A percentile compares a stretch with the other conserved stretches of the same genome.
Conservation (phyloP, 2,797 vertebrate species). For the Potorous gilbertii region DNA sequence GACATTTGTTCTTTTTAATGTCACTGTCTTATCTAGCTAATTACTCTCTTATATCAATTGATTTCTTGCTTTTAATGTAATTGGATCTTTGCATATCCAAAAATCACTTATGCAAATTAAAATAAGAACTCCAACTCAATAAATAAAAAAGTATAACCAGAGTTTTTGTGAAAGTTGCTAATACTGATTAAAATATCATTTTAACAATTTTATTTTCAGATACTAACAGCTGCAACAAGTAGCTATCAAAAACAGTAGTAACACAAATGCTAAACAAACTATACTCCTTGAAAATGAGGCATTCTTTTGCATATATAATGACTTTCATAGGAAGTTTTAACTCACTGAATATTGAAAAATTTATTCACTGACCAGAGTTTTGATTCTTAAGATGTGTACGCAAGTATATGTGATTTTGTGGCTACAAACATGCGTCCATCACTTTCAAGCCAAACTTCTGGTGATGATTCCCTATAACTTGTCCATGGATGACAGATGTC, state of each 20-base stretch:
- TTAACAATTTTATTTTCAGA: constrained; percentile 59
- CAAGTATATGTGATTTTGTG: neutral
- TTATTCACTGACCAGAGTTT: neutral
- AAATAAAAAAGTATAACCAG: constrained; percentile 58
- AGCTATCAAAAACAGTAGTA: constrained; percentile 37
- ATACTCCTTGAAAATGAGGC: neutral
- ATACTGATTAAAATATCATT: constrained; percentile 53
- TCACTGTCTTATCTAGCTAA: constrained; percentile 77
- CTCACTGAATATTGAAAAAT: neutral
- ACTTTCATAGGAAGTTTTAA: neutral
- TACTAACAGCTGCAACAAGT: constrained; percentile 54
- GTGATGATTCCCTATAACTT: neutral
- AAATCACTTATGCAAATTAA: constrained; percentile 82
- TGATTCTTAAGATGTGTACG: neutral
- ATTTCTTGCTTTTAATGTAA: constrained; percentile 84
- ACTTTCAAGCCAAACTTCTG: neutral
- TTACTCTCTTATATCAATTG: constrained; percentile 75
- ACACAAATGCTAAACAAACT: constrained; percentile 63
- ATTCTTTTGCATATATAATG: neutral
- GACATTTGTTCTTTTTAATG: constrained; percentile 73
- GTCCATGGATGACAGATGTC: neutral
- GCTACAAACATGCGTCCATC: neutral
- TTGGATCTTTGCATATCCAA: constrained; percentile 78
- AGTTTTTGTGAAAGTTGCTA: constrained; percentile 28
- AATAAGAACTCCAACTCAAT: constrained; percentile 74